phyloP scores from a whole-genome alignment of 2,888 invertebrate species.

The Epirrhoe tristata region DNA sequence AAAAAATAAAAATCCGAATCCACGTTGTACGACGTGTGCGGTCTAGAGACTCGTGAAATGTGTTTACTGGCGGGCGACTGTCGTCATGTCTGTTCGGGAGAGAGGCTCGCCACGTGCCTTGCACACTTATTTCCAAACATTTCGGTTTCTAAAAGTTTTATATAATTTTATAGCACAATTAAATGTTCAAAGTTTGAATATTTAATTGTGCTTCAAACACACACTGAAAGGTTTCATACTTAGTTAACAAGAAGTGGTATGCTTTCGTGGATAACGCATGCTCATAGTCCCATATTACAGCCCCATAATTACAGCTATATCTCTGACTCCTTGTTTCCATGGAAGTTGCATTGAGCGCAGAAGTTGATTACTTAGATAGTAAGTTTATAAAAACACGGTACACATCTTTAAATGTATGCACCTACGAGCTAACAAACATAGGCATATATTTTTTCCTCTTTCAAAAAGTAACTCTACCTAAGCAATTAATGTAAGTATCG shows the following conservation, averaged over 20 bases:
- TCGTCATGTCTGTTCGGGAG: slow-evolving; percentile 5
- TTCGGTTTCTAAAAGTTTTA: too few species aligned
- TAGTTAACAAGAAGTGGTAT: not conserved
- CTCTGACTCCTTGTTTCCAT: too few species aligned
- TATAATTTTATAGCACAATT: too few species aligned
- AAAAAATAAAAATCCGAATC: not conserved
- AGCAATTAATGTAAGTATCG: slow-evolving; percentile 21
- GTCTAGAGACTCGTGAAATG: not conserved
- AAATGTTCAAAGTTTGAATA: too few species aligned
- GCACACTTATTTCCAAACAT: not conserved
- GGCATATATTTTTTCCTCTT: not conserved
- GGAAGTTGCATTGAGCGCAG: too few species aligned
- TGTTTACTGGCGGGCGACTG: slow-evolving; percentile 2
- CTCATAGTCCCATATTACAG: too few species aligned
- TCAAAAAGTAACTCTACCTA: slow-evolving; percentile 10
- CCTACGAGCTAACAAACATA: too few species aligned
- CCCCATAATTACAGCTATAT: too few species aligned
- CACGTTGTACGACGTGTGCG: not conserved
- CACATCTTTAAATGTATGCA: too few species aligned
- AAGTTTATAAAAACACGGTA: too few species aligned
- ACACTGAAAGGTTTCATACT: not conserved
- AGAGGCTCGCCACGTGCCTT: not conserved
- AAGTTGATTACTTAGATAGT: too few species aligned
- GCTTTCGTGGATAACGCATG: not conserved
- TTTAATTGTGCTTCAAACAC: not conserved